These are phyloP conservation scores for Gymnocephalus cernua DNA, from an alignment of 2,113 vertebrate genomes.

Conservation along the genomic window DNA sequence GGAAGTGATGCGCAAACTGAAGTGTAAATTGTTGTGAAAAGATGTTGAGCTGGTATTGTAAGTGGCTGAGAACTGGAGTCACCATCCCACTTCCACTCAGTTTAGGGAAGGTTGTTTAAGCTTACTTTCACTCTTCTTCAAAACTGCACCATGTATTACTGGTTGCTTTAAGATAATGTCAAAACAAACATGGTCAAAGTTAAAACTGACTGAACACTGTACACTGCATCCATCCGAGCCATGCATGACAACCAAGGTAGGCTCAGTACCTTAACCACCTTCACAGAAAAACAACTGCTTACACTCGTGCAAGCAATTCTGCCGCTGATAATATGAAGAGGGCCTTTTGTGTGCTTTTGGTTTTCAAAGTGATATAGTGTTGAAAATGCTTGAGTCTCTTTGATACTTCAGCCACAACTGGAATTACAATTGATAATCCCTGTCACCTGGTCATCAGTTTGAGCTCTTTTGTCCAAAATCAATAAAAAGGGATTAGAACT, in stretches of 20 bases:
- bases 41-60: not conserved
- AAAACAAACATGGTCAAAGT: no score
- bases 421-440: not conserved
- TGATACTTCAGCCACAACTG: not conserved
- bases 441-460: not conserved
- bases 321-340: no score
- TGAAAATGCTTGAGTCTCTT: not conserved
- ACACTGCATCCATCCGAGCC: no score
- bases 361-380: no score
- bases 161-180: no score
- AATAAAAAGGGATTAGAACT: not conserved
- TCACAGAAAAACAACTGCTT: no score
- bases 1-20: not conserved
- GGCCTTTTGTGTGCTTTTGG: no score
- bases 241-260: no score
- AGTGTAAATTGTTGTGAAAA: conserved; percentile 9
- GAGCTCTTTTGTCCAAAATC: not conserved
- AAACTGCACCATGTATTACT: not conserved
- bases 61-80: not conserved
- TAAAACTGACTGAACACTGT: no score
- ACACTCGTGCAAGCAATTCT: no score
- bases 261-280: no score
- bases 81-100: not conserved
- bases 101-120: not conserved
- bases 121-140: not conserved